Evolutionary conservation across 2,797 vertebrate species (phyloP), one percentile per base, ranked within the genome.

Genomic region (Brachymystax lenok): DNA sequence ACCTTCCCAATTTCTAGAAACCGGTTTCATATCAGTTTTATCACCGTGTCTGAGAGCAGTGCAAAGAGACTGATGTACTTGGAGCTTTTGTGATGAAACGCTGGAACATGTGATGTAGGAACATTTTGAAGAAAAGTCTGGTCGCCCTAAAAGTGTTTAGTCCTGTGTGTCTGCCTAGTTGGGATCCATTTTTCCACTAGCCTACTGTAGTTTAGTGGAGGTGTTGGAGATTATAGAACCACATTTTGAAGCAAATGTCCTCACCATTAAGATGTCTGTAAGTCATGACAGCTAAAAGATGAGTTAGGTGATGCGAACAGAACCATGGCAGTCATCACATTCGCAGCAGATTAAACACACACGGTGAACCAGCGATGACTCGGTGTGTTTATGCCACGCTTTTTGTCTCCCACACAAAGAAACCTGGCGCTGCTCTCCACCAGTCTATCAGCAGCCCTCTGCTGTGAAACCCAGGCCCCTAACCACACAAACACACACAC

Each of bases 321-420:
- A 19, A 59, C 56, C 56, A 59, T 59, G 17, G 56, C 19, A 59
- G 56, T 59, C 6, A 21, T 59, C 56, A 59, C 54, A 56, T 69
- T 69, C 21, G 69, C 77, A 68, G 13, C 59, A 24, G 21, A 63
- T 24, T 63, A 21, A 63, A 35, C 56, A 74, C 75, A 28, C 69
- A 71, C 73, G 69, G 27, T 69, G 24, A 72, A 72, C 70, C 74
- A 24, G 61, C 74, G 67, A 67, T 79, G 78, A 28, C 79, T 74
- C 66, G 24, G 73, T 76, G 63, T 74, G 71, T 83, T 76, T 85
- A 72, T 77, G 78, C 79, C 74, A 82, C 14, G 17, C 75, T 83
- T 74, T 82, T 83, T 83, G 86, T 89, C 82, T 84, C 76, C 66
- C 81, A 63, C 76, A 82, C 83, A 80, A 80, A 86, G 80, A 85